Conservation (phyloP, 2,113 vertebrate species). For the Brachirus orientalis region DNA sequence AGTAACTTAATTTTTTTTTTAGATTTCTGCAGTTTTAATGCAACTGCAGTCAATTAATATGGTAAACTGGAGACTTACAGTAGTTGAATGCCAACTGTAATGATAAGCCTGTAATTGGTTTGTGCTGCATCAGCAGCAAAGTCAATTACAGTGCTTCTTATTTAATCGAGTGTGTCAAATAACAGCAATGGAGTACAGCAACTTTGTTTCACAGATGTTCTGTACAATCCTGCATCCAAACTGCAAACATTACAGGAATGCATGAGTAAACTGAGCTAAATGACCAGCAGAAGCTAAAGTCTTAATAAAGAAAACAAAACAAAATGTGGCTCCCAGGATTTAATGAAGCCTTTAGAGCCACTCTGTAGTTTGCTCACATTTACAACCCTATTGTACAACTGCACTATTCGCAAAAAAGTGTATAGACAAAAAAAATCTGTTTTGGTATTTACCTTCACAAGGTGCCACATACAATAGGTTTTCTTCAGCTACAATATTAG, state of each 20-base stretch:
- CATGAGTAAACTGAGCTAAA: background rate
- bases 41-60: conserved; percentile 9
- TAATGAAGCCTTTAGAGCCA: conserved; percentile 16
- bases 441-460: background rate
- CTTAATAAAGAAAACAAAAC: background rate
- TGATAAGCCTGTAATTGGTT: conserved; percentile 5
- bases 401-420: background rate
- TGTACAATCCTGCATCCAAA: conserved; percentile 10
- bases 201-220: conserved; percentile 15
- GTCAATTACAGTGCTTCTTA: conserved; percentile 21
- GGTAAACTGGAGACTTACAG: background rate
- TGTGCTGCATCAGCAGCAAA: conserved; percentile 22
- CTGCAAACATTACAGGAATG: background rate
- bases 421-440: background rate
- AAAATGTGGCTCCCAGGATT: background rate
- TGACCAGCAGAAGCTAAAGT: background rate
- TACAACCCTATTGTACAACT: background rate
- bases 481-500: background rate
- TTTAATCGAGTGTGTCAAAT: conserved; percentile 1
- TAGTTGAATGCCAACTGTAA: background rate
- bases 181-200: background rate
- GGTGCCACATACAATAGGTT: background rate
- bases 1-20: background rate
- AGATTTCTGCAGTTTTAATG: background rate
- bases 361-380: background rate